Base-by-base conservation (phyloP, 2,797 vertebrate genomes). In the Miichthys miiuy region DNA sequence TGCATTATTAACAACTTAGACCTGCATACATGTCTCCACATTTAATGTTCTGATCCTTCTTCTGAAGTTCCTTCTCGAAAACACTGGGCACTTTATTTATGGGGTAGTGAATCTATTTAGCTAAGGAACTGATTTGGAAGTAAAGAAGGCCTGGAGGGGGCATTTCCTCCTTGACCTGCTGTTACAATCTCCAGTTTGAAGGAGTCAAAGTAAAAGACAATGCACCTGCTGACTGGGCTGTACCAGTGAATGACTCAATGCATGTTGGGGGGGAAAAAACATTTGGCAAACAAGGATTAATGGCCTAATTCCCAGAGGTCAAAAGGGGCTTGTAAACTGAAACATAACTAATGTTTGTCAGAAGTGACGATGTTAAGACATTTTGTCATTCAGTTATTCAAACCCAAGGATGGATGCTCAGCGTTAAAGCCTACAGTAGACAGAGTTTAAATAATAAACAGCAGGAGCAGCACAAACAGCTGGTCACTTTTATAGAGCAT, bases 371-470 rank as follows among this genome's bases (percentile, higher is more conserved):
- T 27, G 34, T 34, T 72, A 44, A 48, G 11, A 44, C 50, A 34
- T 48, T 60, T n/a, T 54, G 27, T 60, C 11, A 3, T 42, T 21
- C 23, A 71, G 3, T 61, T 41, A 75, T 47, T 60, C 16, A 72
- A 30, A 55, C 67, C 27, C 7, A 12, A 42, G 10, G 14, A 13
- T 48, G 54, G 48, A 56, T 44, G 68, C 77, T 64, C 11, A 30
- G 52, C 34, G 57, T 30, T 27, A 48, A 47, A 57, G 23, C 67
- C 34, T 34, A 34, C 34, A 34, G 34, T 8, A 34, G 34, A 34
- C 34, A 30, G 30, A 27, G 25, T 82, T 76, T 90, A 65, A 76
- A 63, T 86, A 85, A 90, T 84, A 77, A 71, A 81, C 87, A 89
- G 82, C 72, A 25, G 27, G 85, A 55, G 48, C 56, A 25, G 70